Base-by-base conservation (phyloP, 2,888 invertebrate genomes). In the Acanthopleura granulata region DNA sequence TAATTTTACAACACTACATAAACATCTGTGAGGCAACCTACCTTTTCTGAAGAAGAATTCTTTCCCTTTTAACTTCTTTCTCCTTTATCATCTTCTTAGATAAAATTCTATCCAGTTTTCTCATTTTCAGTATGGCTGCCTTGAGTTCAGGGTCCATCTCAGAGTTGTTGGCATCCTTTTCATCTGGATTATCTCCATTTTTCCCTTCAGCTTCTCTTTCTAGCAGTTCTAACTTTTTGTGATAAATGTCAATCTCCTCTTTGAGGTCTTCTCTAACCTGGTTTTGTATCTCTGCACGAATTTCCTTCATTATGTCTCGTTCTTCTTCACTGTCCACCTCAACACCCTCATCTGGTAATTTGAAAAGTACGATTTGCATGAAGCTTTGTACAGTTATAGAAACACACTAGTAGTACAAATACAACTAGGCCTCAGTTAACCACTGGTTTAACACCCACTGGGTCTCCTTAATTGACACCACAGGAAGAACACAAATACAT, bases 291-390 rank as follows among this genome's bases (percentile, higher is more conserved):
- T 89, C 89, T 70, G 82, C 83, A 73, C 81, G 82, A 25, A 89
- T 89, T 75, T 86, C 86, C 73, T 83, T 83, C 78, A 89, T 83
- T 11, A 89, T 82, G 73, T 84, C 86, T 49, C 82, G 82, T 76
- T 89, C 89, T 76, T 89, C 89, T 27, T 89, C 89, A 83, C 86
- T 88, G 75, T 85, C 85, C 50, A 89, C 81, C 61, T 85, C 86
- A 69, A 82, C 80, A 16, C 80, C 83, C 66, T 83, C 83, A 49
- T 82, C 82, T 74, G 29, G 66, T 76, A 61, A 51, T 12, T 27
- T n/a, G n/a, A n/a, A n/a, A 40, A 40, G 40, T 40, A 40, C 9
- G 40, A 40, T 40, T 9, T 40, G 40, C 3, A 40, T 40, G 9
- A 40, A 40, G 40, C 9, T 6, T 40, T 40, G 9, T 9, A 6